Evolutionary conservation across 1,140 invertebrate species (phyloP).

Genomic region (Hylaeus anthracinus): DNA sequence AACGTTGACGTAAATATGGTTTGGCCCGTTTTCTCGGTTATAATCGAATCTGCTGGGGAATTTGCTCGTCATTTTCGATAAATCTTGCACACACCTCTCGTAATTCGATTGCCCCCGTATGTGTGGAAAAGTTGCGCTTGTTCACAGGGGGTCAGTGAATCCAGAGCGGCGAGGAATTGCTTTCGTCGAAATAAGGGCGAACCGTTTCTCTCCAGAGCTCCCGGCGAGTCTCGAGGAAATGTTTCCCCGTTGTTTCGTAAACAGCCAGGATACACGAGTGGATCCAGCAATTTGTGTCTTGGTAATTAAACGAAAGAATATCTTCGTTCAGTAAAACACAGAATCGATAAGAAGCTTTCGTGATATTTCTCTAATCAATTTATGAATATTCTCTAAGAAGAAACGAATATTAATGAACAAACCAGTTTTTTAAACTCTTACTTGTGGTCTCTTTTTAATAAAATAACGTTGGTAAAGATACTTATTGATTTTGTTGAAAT

Average conservation of each 20-base stretch:
- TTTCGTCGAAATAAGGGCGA: background rate
- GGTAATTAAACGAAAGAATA: background rate
- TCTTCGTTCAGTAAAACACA: background rate
- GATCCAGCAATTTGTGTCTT: background rate
- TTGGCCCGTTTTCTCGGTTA: background rate
- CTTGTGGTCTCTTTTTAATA: no score
- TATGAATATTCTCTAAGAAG: background rate
- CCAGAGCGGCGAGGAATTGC: background rate
- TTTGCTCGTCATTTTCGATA: conserved; percentile 26
- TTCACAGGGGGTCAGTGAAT: background rate
- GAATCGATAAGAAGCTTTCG: background rate
- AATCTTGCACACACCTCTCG: background rate
- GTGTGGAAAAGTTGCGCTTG: background rate
- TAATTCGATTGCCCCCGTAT: conserved; percentile 9
- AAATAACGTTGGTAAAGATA: no score
- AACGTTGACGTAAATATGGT: conserved; percentile 10
- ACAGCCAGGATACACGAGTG: background rate
- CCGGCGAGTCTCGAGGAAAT: background rate
- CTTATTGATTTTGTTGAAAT: no score
- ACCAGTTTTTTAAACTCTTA: no score
- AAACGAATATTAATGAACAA: background rate
- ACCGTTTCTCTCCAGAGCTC: background rate
- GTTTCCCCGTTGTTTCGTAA: background rate
- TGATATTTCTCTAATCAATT: background rate
- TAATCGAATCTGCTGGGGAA: conserved; percentile 28